Evolutionary conservation across 2,888 invertebrate genomes (phyloP), one percentile per base, ranked within the genome.

Genomic region (Actias luna): DNA sequence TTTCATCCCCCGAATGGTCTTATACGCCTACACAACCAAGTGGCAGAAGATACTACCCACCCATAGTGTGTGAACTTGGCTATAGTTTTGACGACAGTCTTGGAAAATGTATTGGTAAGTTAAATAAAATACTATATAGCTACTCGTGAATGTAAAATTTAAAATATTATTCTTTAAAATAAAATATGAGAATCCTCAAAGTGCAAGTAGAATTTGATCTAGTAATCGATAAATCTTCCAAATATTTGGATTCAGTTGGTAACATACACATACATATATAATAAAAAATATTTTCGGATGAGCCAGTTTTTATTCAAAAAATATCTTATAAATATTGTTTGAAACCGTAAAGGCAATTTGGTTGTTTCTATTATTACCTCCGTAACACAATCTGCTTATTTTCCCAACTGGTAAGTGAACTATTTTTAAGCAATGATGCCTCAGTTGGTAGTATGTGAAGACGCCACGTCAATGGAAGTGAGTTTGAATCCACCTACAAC

Each of bases 61-160:
- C 83, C 2, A 58, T 65, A 2, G 60, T 69, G 10, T 92, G 92
- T 63, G 91, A 89, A 42, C 71, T 90, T 1, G 92, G 92, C 0
- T 91, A 84, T 67, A 77, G 63, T 2, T 90, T 75, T 64, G 85
- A 87, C 60, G 60, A 68, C 8, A 69, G 57, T 16, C 67, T 69
- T 16, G 80, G 79, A 14, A 80, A 75, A 72, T 92, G 92, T 72
- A 72, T 89, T 65, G 92, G 92, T 92, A 78, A 86, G 86, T 33
- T 55, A n/a, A 52, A 16, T 4, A 36, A 36, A 36, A 16, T 36
- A 4, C 16, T 16, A 36, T 16, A 36, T 1, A 16, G 12, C 4
- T 36, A 36, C 36, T 16, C 36, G 36, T 36, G 14, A 10, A 36
- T 36, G 14, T 16, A 12, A 35, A 36, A 36, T 36, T 36, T 14